phyloP scores from a whole-genome alignment of 2,888 invertebrate species.

The Agrilus mali region DNA sequence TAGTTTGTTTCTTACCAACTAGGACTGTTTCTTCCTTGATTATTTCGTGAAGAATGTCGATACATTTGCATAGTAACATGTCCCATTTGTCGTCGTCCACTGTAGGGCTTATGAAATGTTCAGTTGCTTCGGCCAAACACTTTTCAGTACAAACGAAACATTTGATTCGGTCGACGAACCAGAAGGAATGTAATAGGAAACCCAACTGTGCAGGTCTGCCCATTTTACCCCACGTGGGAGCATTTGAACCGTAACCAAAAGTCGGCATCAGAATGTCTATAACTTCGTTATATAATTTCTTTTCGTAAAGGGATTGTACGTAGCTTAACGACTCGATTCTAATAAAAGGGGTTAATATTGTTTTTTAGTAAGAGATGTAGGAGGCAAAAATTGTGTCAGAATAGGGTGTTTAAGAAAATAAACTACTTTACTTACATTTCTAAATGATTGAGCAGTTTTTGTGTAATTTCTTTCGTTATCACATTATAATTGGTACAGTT shows the following conservation, averaged over 20 bases:
- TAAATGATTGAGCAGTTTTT: constrained; percentile 38
- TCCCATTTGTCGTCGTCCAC: constrained; percentile 33
- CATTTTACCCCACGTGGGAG: constrained; percentile 43
- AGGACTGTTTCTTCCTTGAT: constrained; percentile 40
- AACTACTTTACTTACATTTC: constrained; percentile 34
- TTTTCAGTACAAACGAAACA: constrained; percentile 69
- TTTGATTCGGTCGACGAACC: constrained; percentile 36
- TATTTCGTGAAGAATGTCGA: constrained; percentile 37
- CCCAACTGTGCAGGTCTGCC: constrained; percentile 39
- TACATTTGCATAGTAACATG: constrained; percentile 30
- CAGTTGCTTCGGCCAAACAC: constrained; percentile 61
- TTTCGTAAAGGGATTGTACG: constrained; percentile 53
- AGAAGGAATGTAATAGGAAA: constrained; percentile 34
- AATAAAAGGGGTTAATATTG: constrained; percentile 6
- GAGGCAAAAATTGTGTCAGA: too few relatives aligned
- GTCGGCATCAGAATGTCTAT: constrained; percentile 54
- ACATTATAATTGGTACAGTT: constrained; percentile 40
- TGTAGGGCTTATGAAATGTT: constrained; percentile 34
- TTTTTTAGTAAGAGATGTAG: too few relatives aligned
- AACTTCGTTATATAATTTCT: constrained; percentile 51
- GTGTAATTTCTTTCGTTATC: constrained; percentile 34
- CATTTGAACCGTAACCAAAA: constrained; percentile 35
- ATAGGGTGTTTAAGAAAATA: too few relatives aligned
- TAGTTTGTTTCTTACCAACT: constrained; percentile 30
- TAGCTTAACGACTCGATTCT: constrained; percentile 45